Base-by-base conservation (phyloP, 2,797 vertebrate genomes). In the Mycteria americana region DNA sequence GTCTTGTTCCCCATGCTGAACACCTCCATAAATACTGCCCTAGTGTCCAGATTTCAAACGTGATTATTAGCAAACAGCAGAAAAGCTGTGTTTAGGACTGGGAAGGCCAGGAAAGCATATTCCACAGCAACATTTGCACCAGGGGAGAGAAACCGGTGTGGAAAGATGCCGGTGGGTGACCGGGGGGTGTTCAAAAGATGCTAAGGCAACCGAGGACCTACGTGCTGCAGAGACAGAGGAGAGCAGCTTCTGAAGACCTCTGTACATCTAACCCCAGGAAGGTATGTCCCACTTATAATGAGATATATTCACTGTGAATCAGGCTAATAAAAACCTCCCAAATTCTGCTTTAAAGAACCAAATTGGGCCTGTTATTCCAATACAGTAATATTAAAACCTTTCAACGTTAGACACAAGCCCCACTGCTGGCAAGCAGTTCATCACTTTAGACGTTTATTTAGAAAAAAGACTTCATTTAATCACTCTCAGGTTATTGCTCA, bases 401-500 rank as follows among this genome's bases (percentile, higher is more conserved):
- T 91, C 83, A 93, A 81, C 69, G 28, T 96, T 25, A 93, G 57
- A 59, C 25, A 69, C 62, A 68, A 95, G 62, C 68, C 68, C 46
- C 85, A 85, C 70, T 64, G 60, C 59, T 94, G 74, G 69, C 48
- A 85, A 80, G 17, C 3, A 5, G 70, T 62, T 85, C 74, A 91
- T 81, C 31, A 46, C 60, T 92, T 91, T 21, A 89, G 75, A 73
- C 3, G 31, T 54, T 78, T 57, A 76, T 86, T 93, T 78, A 3
- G 63, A 89, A 84, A 81, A 81, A 72, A 64, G 35, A 3, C 48
- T 62, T 46, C 37, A 63, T 95, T 95, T 76, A 92, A 89, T 76
- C 76, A 67, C 59, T 88, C 70, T 73, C 54, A 65, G 93, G 89
- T 80, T 82, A 81, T 70, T 83, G 89, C 85, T 92, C 83, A 89